Evolutionary conservation across 2,888 invertebrate genomes (phyloP), one percentile per base, ranked within the genome.

Genomic region (Margaritifera margaritifera): DNA sequence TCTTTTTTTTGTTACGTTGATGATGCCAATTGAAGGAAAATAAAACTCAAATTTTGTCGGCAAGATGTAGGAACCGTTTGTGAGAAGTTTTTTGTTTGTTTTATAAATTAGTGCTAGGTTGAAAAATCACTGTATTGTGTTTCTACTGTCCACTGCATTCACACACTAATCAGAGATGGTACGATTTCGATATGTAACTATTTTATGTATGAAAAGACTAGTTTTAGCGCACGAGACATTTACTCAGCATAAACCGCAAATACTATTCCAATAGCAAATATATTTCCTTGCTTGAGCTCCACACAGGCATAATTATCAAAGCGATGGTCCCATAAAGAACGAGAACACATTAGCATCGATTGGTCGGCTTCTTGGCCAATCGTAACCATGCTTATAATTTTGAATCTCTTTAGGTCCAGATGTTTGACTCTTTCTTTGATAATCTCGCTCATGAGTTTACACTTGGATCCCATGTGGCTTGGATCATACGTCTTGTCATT

Each of bases 211-310:
- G 11, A 11, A 42, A 42, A 42, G 11, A 42, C 11, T 42, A 11
- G 11, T 42, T 11, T 42, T 11, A 1, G 42, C 11, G 15, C 15
- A 42, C 11, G 42, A 42, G 42, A 3, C 42, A 42, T 25, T 73
- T 70, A 86, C 58, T 86, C 85, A 4, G 79, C 75, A 70, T 86
- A 86, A 0, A 84, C 79, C 1, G 75, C 85, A 72, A 83, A 86
- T 27, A 86, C 85, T 64, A 83, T 78, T 2, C 85, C 86, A 20
- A 84, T 74, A 22, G 84, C 84, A 55, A 79, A 77, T n/a, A 83
- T 76, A 62, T 80, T 76, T 18, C 75, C 79, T 22, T 69, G 68
- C 54, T 80, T 79, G 51, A 81, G 68, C 22, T 76, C 78, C 1
- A 76, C 81, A 51, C 80, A 78, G 50, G 84, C 74, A 42, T 75